Conservation (phyloP, 2,113 vertebrate genomes). For the Nibea coibor region DNA sequence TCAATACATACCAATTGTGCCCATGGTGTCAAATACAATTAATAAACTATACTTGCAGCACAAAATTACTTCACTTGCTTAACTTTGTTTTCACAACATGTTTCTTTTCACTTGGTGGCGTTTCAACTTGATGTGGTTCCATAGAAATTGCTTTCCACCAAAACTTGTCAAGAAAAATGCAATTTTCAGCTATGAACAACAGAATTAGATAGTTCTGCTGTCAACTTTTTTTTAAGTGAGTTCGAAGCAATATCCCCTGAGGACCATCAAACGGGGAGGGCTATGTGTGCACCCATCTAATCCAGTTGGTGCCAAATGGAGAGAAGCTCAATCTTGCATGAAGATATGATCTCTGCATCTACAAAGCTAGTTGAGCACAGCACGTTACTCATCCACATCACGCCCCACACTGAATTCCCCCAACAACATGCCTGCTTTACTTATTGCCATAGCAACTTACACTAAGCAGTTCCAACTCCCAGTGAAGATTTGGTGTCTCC, state of each 20-base stretch:
- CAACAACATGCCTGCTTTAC: conserved; percentile 35
- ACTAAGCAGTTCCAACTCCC: conserved; percentile 52
- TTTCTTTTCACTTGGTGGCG: background rate
- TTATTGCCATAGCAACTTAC: conserved; percentile 67
- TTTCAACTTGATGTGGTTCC: no score
- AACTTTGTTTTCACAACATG: background rate
- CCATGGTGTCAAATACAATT: no score
- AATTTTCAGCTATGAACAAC: background rate
- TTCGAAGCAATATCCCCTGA: conserved; percentile 36
- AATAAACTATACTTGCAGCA: background rate
- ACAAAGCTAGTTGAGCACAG: conserved; percentile 46
- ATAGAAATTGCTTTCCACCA: no score
- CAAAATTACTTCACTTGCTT: background rate
- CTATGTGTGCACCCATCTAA: conserved; percentile 27
- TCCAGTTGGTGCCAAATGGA: conserved; percentile 49
- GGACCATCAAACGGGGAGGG: conserved; percentile 27
- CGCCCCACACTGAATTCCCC: conserved; percentile 43
- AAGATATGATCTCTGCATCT: conserved; percentile 62
- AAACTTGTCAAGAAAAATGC: background rate
- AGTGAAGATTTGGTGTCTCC: conserved; percentile 48
- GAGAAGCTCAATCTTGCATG: conserved; percentile 49
- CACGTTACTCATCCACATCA: conserved; percentile 57
- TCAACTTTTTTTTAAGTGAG: conserved; percentile 32
- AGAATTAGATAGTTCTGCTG: conserved; percentile 45
- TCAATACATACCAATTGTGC: background rate